Evolutionary conservation across 2,888 invertebrate genomes (phyloP).

Genomic region (Andrena camellia): DNA sequence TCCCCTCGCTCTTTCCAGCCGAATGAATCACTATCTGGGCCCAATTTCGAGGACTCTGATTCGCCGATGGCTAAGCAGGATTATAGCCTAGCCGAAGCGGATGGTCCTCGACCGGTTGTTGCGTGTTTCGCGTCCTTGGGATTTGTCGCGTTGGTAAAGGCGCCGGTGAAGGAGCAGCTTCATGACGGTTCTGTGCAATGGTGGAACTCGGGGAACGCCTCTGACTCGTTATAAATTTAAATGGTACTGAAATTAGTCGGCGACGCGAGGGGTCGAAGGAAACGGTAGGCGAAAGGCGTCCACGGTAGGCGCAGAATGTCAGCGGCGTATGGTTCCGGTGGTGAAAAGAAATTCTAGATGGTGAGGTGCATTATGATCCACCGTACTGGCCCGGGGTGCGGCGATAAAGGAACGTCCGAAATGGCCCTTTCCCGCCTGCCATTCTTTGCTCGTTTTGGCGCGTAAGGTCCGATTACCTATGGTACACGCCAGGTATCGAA

Average conservation of each 20-base stretch:
- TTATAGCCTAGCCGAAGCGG: not conserved
- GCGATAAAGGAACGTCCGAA: constrained; percentile 28
- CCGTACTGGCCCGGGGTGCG: not conserved
- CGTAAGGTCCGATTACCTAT: constrained; percentile 72
- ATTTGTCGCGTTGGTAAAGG: not conserved
- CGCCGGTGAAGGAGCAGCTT: not conserved
- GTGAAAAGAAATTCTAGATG: constrained; percentile 32
- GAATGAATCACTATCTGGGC: constrained; percentile 18
- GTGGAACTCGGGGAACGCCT: not conserved
- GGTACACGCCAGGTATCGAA: constrained; percentile 69
- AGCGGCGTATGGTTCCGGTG: not conserved
- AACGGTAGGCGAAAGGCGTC: not conserved
- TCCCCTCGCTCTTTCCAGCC: not conserved
- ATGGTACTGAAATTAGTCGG: not conserved
- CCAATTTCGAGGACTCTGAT: not conserved
- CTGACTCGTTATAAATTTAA: constrained; percentile 6
- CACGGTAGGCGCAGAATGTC: not conserved
- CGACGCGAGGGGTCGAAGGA: not conserved
- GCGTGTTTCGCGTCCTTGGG: constrained; percentile 21
- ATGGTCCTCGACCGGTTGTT: not conserved
- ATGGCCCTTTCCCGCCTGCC: not conserved
- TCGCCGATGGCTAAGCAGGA: not conserved
- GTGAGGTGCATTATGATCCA: constrained; percentile 8
- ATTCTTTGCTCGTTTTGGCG: constrained; percentile 30
- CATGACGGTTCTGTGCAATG: not conserved